phyloP scores from a whole-genome alignment of 2,113 vertebrate species.

The Pardalotus punctatus region DNA sequence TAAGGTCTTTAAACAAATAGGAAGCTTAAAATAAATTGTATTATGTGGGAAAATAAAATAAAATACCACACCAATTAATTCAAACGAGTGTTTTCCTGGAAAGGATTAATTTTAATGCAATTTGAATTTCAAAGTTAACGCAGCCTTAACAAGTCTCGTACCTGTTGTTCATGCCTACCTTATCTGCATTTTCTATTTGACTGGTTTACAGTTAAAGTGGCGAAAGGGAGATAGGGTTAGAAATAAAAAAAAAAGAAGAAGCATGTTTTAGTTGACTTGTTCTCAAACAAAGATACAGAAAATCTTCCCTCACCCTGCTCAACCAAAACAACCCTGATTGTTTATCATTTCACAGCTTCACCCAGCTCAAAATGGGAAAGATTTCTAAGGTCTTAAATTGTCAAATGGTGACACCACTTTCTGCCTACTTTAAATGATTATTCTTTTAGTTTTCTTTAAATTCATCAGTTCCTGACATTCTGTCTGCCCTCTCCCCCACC shows the following conservation, averaged over 20 bases:
- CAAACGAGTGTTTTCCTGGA: background rate
- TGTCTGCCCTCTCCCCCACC: background rate
- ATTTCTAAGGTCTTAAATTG: background rate
- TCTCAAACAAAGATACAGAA: background rate
- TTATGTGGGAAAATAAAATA: background rate
- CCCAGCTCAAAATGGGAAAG: background rate
- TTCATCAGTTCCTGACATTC: background rate
- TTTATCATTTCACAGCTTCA: background rate
- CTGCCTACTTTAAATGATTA: background rate
- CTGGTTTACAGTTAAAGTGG: background rate
- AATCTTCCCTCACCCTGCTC: background rate
- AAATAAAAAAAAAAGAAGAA: background rate
- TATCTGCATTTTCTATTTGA: background rate
- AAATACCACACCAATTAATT: background rate
- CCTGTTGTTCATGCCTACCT: background rate
- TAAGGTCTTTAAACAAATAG: background rate
- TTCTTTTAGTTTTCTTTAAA: background rate
- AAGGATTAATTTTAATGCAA: background rate
- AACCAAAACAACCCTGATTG: background rate
- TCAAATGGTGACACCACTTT: background rate
- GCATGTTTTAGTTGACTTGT: background rate
- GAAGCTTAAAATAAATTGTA: slow-evolving; percentile 1
- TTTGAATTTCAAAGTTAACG: slow-evolving; percentile 8
- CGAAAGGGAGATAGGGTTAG: background rate
- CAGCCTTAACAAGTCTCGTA: background rate